Conservation (phyloP, 1,140 invertebrate species). For the Kradibia gibbosae region DNA sequence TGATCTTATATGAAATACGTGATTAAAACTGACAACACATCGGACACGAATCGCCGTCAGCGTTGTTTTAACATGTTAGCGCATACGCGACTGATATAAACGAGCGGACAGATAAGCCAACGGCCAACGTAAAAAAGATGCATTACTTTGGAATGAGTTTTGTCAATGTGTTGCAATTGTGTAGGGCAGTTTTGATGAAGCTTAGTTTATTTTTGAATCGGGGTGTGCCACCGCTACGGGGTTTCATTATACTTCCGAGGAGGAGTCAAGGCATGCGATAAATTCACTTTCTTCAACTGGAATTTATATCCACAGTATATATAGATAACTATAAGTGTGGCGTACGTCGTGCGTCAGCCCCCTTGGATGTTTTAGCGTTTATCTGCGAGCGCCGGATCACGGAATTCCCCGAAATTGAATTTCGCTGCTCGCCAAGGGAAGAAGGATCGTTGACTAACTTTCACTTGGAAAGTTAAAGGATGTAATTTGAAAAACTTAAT, state of each 20-base stretch:
- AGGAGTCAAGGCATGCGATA: constrained; percentile 27
- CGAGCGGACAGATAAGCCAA: not conserved
- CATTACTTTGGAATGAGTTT: constrained; percentile 8
- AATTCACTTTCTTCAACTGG: not conserved
- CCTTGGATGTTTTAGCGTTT: not conserved
- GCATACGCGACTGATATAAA: not conserved
- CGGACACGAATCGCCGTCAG: not conserved
- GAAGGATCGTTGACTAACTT: not conserved
- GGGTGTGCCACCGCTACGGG: constrained; percentile 31
- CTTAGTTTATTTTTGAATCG: constrained; percentile 38
- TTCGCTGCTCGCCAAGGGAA: constrained; percentile 14
- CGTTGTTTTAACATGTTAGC: not conserved
- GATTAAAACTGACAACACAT: not conserved
- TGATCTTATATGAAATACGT: not conserved
- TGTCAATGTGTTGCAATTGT: constrained; percentile 13
- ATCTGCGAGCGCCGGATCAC: not conserved
- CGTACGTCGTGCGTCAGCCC: constrained; percentile 3
- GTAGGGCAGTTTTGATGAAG: not conserved
- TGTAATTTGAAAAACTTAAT: constrained; percentile 5
- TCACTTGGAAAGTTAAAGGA: not conserved
- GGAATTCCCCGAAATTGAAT: constrained; percentile 45
- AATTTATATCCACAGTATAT: not conserved
- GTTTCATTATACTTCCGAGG: constrained; percentile 23
- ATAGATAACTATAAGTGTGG: not conserved
- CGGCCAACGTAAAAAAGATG: not conserved